Percentiles rank a stretch among this genome's conserved stretches.
phyloP scores from a whole-genome alignment of 2,888 invertebrate genomes.

The Drosophila subsilvestris region DNA sequence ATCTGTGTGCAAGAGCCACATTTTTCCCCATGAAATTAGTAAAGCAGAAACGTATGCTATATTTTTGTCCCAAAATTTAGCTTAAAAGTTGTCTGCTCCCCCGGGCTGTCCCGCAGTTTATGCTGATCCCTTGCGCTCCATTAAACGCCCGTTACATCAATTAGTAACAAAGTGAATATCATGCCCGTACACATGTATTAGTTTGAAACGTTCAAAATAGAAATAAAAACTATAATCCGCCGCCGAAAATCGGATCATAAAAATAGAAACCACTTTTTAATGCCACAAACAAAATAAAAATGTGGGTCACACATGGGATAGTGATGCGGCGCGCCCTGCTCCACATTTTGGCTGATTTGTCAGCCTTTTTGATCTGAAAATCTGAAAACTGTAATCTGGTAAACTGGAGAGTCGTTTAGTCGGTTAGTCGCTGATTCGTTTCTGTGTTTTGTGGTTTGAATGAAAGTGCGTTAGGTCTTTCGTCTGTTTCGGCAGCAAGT shows the following conservation, averaged over 20 bases:
- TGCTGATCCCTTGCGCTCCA: neutral
- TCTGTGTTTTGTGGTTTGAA: neutral
- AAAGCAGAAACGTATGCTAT: slow-evolving; percentile 7
- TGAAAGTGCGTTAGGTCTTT: slow-evolving; percentile 32
- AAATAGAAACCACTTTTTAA: neutral
- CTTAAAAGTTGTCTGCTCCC: no score
- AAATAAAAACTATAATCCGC: neutral
- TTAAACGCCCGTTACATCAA: neutral
- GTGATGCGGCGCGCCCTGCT: neutral
- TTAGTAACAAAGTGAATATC: neutral
- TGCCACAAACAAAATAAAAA: neutral
- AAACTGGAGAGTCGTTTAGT: neutral
- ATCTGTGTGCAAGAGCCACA: neutral
- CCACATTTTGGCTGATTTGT: neutral
- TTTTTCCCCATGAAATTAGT: no score
- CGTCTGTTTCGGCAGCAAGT: slow-evolving; percentile 34
- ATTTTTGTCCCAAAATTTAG: neutral
- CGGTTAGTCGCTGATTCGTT: neutral
- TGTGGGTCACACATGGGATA: neutral
- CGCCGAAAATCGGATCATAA: neutral
- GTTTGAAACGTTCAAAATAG: no score
- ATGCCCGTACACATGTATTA: no score
- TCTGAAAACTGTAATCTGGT: neutral
- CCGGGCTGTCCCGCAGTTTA: no score
- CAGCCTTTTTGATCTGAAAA: neutral